Evolutionary conservation across 2,888 invertebrate species (phyloP).

Genomic region (Lithophane ornitopus): DNA sequence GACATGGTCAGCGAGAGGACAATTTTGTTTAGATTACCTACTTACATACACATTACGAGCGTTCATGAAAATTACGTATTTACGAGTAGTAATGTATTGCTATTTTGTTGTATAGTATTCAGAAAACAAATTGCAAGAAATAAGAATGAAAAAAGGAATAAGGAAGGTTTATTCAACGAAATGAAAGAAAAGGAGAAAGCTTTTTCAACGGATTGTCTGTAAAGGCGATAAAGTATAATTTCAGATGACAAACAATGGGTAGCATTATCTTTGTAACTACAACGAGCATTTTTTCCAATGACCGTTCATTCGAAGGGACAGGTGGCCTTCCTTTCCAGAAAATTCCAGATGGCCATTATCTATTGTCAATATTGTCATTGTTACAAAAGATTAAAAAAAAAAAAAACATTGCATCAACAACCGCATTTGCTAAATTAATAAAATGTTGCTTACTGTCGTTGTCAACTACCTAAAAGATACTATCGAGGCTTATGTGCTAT

Average conservation of each 20-base stretch:
- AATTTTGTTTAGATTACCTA: slow-evolving; percentile 38
- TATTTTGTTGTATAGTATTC: not conserved
- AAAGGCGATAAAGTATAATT: too few relatives aligned
- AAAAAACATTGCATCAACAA: not conserved
- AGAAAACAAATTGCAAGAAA: not conserved
- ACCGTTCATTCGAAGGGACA: not conserved
- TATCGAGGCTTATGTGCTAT: slow-evolving; percentile 8
- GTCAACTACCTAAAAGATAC: not conserved
- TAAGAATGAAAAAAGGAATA: not conserved
- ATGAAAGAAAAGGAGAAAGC: not conserved
- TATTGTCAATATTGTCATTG: too few relatives aligned
- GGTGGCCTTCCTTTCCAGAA: not conserved
- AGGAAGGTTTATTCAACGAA: not conserved
- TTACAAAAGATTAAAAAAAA: not conserved
- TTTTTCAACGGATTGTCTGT: not conserved
- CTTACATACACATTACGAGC: slow-evolving; percentile 26
- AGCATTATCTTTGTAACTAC: not conserved
- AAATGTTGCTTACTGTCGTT: not conserved
- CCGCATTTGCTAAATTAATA: not conserved
- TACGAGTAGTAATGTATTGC: slow-evolving; percentile 9
- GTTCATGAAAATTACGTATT: slow-evolving; percentile 22
- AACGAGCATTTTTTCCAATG: not conserved
- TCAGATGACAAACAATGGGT: not conserved
- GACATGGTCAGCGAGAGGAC: slow-evolving; percentile 18
- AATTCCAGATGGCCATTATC: not conserved